Evolutionary conservation across 2,797 vertebrate species (phyloP).

Genomic region (Gobionotothen gibberifrons): DNA sequence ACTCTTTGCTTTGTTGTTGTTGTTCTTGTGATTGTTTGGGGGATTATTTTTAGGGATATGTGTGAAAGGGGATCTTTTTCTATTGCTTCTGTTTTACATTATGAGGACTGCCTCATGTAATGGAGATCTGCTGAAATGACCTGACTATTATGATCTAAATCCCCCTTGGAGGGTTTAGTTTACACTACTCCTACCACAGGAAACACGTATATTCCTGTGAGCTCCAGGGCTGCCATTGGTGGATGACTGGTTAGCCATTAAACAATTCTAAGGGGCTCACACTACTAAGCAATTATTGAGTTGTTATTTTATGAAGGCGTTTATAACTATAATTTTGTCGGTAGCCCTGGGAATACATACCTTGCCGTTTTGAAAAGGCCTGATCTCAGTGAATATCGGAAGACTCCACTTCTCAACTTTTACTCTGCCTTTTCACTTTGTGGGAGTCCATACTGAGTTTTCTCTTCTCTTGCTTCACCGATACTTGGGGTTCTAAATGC

Average conservation of each 20-base stretch:
- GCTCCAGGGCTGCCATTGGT: slow-evolving; percentile 77
- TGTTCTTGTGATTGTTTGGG: slow-evolving; percentile 79
- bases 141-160: slow-evolving; percentile 60
- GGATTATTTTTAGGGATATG: slow-evolving; percentile 67
- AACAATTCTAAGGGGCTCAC: slow-evolving; percentile 54
- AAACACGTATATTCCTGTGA: slow-evolving; percentile 72
- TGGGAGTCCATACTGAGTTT: slow-evolving; percentile 45
- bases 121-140: slow-evolving; percentile 61
- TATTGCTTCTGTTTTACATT: slow-evolving; percentile 68
- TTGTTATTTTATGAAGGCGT: slow-evolving; percentile 49
- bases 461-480: slow-evolving; percentile 55
- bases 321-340: slow-evolving; percentile 50
- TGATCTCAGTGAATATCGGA: slow-evolving; percentile 77
- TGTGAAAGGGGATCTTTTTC: slow-evolving; percentile 69
- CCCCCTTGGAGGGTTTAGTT: slow-evolving; percentile 56
- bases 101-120: slow-evolving; percentile 65
- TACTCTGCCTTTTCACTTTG: slow-evolving; percentile 68
- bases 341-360: slow-evolving; percentile 47
- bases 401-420: slow-evolving; percentile 56
- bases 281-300: slow-evolving; percentile 52
- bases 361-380: slow-evolving; percentile 57
- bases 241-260: slow-evolving; percentile 83
- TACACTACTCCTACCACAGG: slow-evolving; percentile 50
- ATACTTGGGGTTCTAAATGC: slow-evolving; percentile 58
- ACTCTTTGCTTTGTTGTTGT: slow-evolving; percentile 81